phyloP scores from a whole-genome alignment of 2,113 vertebrate genomes.

The Prunella fulvescens region DNA sequence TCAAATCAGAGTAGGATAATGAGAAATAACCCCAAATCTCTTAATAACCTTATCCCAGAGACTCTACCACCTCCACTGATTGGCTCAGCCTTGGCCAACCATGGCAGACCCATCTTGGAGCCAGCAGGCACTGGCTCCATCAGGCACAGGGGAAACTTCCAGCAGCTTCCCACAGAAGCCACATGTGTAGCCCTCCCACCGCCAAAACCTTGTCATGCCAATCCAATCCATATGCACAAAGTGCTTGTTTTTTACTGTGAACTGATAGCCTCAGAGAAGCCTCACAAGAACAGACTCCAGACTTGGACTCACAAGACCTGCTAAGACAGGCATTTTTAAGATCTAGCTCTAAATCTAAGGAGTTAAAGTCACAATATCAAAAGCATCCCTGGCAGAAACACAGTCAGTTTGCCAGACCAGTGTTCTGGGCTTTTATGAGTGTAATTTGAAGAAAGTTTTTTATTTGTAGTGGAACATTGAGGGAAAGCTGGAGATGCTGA shows the following conservation, averaged over 20 bases:
- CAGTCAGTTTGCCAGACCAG: background rate
- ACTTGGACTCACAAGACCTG: background rate
- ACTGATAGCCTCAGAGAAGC: background rate
- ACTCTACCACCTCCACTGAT: background rate
- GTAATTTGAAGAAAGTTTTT: background rate
- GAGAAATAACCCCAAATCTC: background rate
- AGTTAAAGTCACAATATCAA: background rate
- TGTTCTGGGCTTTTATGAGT: rapidly evolving
- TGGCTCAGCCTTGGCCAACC: background rate
- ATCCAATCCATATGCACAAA: background rate
- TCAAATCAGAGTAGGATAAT: background rate
- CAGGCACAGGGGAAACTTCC: background rate
- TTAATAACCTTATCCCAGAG: background rate
- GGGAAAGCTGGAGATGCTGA: background rate
- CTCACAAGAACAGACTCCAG: background rate
- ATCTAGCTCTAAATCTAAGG: background rate
- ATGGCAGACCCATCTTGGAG: background rate
- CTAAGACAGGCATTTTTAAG: background rate
- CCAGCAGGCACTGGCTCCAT: background rate
- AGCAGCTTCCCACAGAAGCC: background rate
- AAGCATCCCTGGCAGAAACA: background rate
- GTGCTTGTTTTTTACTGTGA: background rate
- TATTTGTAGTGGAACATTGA: background rate
- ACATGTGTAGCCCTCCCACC: rapidly evolving
- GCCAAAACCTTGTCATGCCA: background rate